These are phyloP conservation scores for Tipula vernalis DNA, from an alignment of 2,888 invertebrate species.

Conservation along the genomic window DNA sequence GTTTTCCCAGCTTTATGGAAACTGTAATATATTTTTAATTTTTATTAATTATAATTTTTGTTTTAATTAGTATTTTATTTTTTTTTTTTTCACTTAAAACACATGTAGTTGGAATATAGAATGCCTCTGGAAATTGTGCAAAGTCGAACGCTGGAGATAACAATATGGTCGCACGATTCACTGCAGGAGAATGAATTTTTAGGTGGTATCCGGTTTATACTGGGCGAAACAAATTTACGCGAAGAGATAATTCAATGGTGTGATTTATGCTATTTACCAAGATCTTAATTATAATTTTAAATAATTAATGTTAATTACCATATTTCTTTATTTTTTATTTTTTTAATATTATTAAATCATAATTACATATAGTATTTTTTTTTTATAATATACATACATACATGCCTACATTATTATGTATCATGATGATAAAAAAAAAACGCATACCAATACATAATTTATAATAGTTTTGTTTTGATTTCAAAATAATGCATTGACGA, in stretches of 20 bases:
- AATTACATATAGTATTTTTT: background rate
- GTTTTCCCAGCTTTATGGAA: slow-evolving; percentile 97
- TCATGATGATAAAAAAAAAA: background rate
- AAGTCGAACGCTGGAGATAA: slow-evolving; percentile 70
- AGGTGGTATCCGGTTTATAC: slow-evolving; percentile 76
- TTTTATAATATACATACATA: background rate
- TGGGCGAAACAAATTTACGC: slow-evolving; percentile 47
- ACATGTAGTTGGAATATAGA: slow-evolving; percentile 69
- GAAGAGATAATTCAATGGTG: slow-evolving; percentile 82
- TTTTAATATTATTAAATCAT: background rate
- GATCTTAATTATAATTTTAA: slow-evolving; percentile 19
- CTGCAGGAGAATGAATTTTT: slow-evolving; percentile 90
- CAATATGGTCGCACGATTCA: slow-evolving; percentile 90
- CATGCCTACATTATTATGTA: too few species aligned
- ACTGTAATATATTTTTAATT: slow-evolving; percentile 47
- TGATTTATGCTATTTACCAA: slow-evolving; percentile 42
- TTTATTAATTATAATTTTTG: background rate
- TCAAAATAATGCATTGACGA: background rate
- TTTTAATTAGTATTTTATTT: background rate
- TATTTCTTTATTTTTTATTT: background rate
- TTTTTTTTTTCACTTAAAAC: background rate
- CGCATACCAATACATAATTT: background rate
- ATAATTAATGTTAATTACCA: background rate
- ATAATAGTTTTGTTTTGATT: background rate
- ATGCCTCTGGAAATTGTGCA: slow-evolving; percentile 68